Conservation (phyloP, 2,888 invertebrate species). For the Hyalella azteca region DNA sequence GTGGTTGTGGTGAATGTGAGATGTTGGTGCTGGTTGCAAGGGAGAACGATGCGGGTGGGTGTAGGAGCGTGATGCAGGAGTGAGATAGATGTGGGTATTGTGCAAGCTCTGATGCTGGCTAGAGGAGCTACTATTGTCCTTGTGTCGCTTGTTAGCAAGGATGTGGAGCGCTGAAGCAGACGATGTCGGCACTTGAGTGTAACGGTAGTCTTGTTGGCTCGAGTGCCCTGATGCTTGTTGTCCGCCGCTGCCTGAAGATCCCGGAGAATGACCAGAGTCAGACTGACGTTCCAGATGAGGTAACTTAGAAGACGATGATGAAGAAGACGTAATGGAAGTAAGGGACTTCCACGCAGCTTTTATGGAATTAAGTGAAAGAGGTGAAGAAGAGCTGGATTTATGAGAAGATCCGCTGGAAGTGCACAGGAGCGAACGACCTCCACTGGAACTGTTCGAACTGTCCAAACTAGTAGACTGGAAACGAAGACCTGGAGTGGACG, state of each 20-base stretch:
- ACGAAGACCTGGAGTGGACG: background rate
- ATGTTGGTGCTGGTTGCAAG: conserved; percentile 47
- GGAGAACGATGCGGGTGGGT: conserved; percentile 49
- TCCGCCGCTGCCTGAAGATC: background rate
- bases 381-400: conserved; percentile 42
- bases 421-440: background rate
- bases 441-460: background rate
- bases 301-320: conserved; percentile 46
- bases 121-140: conserved; percentile 16
- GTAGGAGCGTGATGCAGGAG: conserved; percentile 53
- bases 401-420: background rate
- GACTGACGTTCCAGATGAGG: conserved; percentile 54
- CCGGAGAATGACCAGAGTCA: conserved; percentile 38
- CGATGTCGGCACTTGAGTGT: conserved; percentile 52
- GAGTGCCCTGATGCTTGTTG: background rate
- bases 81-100: conserved; percentile 54
- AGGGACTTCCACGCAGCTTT: conserved; percentile 57
- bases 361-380: conserved; percentile 50
- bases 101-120: conserved; percentile 44
- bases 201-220: conserved; percentile 55
- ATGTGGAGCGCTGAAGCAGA: background rate
- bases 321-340: conserved; percentile 48
- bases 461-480: background rate
- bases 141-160: conserved; percentile 33
- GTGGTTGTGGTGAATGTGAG: background rate